Percentiles rank a stretch among this genome's conserved stretches.
Evolutionary conservation across 2,113 vertebrate genomes (phyloP).

Genomic region (Orycteropus afer): DNA sequence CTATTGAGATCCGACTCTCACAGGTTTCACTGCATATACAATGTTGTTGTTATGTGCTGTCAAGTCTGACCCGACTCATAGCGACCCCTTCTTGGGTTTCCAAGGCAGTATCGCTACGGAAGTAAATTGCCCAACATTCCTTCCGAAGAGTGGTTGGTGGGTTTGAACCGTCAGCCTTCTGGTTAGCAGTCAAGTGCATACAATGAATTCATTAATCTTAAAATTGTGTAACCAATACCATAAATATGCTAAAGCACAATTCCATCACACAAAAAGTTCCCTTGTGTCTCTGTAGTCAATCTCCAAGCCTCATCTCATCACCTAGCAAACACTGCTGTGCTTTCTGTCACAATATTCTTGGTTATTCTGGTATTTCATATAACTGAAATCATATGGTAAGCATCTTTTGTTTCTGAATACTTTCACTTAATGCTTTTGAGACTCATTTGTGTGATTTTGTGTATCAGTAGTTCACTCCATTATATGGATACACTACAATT

Average conservation of each 20-base stretch:
- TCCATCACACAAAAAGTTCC: background rate
- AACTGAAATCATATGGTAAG: background rate
- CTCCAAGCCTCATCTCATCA: background rate
- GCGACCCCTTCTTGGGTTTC: too few species aligned
- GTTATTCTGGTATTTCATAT: background rate
- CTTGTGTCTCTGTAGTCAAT: background rate
- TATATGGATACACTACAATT: background rate
- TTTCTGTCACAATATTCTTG: background rate
- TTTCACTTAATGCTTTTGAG: background rate
- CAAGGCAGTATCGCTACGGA: too few species aligned
- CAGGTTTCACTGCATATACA: too few species aligned
- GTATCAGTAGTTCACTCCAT: background rate
- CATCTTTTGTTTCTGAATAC: background rate
- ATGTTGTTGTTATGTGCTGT: too few species aligned
- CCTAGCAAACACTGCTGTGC: background rate
- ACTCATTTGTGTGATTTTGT: background rate
- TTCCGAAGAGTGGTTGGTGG: too few species aligned
- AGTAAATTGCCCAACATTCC: too few species aligned
- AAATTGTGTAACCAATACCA: background rate
- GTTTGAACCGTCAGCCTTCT: too few species aligned
- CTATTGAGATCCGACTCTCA: too few species aligned
- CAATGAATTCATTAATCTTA: background rate
- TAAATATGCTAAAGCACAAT: background rate
- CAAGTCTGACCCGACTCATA: too few species aligned
- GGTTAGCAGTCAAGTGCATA: too few species aligned